phyloP scores from a whole-genome alignment of 2,113 vertebrate genomes.

The Petrocephalus zakoni region DNA sequence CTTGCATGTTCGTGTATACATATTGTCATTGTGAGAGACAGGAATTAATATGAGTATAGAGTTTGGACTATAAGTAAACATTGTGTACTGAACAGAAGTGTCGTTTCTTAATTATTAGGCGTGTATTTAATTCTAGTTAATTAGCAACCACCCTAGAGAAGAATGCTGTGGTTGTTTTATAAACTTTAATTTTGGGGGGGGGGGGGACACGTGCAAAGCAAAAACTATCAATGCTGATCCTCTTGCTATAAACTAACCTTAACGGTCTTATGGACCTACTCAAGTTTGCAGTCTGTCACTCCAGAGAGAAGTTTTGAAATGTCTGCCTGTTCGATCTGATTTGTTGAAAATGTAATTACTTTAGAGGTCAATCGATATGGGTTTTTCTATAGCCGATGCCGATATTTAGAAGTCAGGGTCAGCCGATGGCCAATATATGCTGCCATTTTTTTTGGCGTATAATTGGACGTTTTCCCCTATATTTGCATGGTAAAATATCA shows the following conservation, averaged over 20 bases:
- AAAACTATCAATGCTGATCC: background rate
- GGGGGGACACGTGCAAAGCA: background rate
- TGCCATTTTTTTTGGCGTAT: too few species aligned
- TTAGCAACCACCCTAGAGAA: background rate
- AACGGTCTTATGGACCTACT: background rate
- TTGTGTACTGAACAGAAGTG: background rate
- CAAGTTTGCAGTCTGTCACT: background rate
- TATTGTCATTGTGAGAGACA: background rate
- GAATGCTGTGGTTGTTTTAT: background rate
- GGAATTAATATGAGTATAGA: background rate
- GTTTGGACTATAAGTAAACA: background rate
- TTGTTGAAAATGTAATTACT: background rate
- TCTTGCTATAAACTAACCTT: background rate
- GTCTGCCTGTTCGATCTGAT: background rate
- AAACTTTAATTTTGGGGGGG: background rate
- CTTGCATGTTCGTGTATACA: background rate
- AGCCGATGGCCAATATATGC: too few species aligned
- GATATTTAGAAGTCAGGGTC: too few species aligned
- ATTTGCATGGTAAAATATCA: too few species aligned
- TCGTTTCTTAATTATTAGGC: background rate
- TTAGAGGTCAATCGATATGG: too few species aligned
- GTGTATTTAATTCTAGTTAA: background rate
- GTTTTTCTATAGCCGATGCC: too few species aligned
- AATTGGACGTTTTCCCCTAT: too few species aligned
- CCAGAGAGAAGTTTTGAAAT: background rate